Percentiles rank a stretch among this genome's conserved stretches.
Conservation (phyloP, 1,140 invertebrate genomes). For the Heliconius hermathena region DNA sequence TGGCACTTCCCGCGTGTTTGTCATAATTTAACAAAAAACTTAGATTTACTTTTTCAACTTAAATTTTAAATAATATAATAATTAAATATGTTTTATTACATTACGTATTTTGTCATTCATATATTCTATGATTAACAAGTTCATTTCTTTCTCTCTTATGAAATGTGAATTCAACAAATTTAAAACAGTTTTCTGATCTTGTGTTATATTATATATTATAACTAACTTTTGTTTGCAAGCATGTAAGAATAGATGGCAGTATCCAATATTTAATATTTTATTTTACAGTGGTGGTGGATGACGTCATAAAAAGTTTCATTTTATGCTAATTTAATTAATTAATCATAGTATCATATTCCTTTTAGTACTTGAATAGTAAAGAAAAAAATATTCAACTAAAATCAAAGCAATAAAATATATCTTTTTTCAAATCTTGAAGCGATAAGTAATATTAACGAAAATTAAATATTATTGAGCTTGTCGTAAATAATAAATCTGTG, state of each 20-base stretch:
- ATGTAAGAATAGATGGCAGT: neutral
- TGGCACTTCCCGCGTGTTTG: neutral
- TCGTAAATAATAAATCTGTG: neutral
- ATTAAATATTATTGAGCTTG: neutral
- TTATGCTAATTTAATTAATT: neutral
- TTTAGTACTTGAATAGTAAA: neutral
- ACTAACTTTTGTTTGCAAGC: neutral
- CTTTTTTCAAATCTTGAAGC: neutral
- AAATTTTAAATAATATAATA: too few relatives aligned
- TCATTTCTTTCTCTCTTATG: too few relatives aligned
- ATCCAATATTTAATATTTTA: neutral
- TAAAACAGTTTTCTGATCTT: too few relatives aligned
- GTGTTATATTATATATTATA: neutral
- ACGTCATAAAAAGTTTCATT: neutral
- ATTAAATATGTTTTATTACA: too few relatives aligned
- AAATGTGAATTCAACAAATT: too few relatives aligned
- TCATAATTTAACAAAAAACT: constrained; percentile 5
- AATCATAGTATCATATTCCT: neutral
- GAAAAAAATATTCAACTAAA: neutral
- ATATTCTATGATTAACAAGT: too few relatives aligned
- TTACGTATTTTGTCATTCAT: too few relatives aligned
- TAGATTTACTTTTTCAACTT: too few relatives aligned
- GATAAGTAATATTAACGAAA: neutral
- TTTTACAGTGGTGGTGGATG: neutral
- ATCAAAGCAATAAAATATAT: neutral